Evolutionary conservation across 2,888 invertebrate species (phyloP).

Genomic region (Tenthredo amoena): DNA sequence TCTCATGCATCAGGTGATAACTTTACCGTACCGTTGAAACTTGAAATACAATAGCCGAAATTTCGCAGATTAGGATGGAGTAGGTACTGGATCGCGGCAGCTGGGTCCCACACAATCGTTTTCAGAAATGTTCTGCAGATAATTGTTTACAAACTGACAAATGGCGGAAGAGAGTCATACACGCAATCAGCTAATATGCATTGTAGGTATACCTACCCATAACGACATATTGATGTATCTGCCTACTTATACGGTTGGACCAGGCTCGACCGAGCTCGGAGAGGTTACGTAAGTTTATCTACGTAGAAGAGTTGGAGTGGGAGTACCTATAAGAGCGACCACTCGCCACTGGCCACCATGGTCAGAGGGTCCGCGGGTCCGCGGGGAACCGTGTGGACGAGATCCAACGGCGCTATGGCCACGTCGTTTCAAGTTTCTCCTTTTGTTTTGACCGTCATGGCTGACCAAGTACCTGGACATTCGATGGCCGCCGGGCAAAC

Average conservation of each 20-base stretch:
- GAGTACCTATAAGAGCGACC: constrained; percentile 29
- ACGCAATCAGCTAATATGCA: not conserved
- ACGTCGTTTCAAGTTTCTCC: constrained; percentile 47
- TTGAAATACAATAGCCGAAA: constrained; percentile 18
- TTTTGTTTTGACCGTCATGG: constrained; percentile 51
- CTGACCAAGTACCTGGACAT: constrained; percentile 40
- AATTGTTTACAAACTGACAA: not conserved
- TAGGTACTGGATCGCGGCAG: not conserved
- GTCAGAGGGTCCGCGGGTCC: constrained; percentile 34
- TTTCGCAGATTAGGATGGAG: not conserved
- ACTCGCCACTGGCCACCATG: constrained; percentile 33
- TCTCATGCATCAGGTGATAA: not conserved
- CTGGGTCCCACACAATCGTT: not conserved
- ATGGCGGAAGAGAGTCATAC: not conserved
- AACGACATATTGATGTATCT: not conserved
- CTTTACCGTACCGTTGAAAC: not conserved
- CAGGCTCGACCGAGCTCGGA: constrained; percentile 31
- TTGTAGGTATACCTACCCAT: not conserved
- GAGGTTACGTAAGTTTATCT: constrained; percentile 40
- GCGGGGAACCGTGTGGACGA: constrained; percentile 41
- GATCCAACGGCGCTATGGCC: constrained; percentile 47
- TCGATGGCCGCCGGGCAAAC: constrained; percentile 44
- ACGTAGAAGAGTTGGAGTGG: constrained; percentile 44
- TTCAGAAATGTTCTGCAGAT: not conserved
- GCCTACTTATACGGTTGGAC: constrained; percentile 17